A percentile compares a stretch with the other conserved stretches of the same genome.
These are phyloP conservation scores for Mastomys natalensis DNA, from an alignment of 2,113 vertebrate genomes.

Conservation along the genomic window DNA sequence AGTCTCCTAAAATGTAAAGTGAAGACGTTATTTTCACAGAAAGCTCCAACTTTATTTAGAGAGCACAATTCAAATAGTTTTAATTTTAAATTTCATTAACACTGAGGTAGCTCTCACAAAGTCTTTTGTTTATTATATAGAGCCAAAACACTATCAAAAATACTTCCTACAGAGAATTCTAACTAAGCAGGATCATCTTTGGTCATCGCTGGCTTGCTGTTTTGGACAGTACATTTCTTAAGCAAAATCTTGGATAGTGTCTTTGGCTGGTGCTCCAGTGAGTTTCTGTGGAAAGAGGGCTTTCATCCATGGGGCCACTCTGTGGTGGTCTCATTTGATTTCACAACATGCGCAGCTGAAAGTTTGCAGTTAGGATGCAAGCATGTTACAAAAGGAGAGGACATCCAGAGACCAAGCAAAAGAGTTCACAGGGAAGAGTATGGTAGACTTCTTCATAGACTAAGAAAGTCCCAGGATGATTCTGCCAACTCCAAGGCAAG, in stretches of 20 bases:
- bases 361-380: background rate
- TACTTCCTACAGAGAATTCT: slow-evolving; percentile 49
- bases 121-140: background rate
- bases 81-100: slow-evolving; percentile 47
- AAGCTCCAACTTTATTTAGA: slow-evolving; percentile 45
- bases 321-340: slow-evolving; percentile 21
- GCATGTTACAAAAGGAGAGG: background rate
- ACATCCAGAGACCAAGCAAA: background rate
- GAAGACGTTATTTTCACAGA: slow-evolving; percentile 68
- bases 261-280: background rate
- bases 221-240: slow-evolving; percentile 49
- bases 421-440: background rate
- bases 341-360: slow-evolving; percentile 19
- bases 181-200: slow-evolving; percentile 44
- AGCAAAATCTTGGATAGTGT: slow-evolving; percentile 39
- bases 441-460: background rate
- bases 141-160: slow-evolving; percentile 64
- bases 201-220: slow-evolving; percentile 23
- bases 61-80: slow-evolving; percentile 21
- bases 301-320: background rate
- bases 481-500: background rate
- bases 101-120: slow-evolving; percentile 55
- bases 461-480: background rate
- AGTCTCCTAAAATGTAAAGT: slow-evolving; percentile 61
- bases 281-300: slow-evolving; percentile 7